Evolutionary conservation across 2,113 vertebrate species (phyloP).

Genomic region (Sciurus niger): DNA sequence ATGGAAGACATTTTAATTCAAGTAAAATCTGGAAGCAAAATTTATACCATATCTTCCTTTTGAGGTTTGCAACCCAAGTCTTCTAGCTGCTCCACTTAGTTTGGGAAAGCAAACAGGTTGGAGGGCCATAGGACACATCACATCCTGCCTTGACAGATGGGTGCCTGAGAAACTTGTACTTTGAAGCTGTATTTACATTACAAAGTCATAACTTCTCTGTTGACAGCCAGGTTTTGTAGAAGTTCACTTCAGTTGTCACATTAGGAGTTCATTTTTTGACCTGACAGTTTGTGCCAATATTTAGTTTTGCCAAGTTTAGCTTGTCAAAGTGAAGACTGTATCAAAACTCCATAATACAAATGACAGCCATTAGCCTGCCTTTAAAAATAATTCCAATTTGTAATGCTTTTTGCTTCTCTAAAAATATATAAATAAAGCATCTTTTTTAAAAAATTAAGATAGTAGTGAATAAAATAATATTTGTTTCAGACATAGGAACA

Average conservation of each 20-base stretch:
- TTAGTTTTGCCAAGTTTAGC: constrained; percentile 64
- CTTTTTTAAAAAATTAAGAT: not conserved
- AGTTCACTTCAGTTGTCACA: constrained; percentile 19
- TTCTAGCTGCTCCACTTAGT: not conserved
- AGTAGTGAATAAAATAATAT: not conserved
- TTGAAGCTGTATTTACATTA: constrained; percentile 29
- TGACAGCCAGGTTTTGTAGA: constrained; percentile 38
- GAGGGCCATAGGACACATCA: not conserved
- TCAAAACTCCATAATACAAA: not conserved
- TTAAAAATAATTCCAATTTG: not conserved
- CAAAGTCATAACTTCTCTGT: constrained; percentile 28
- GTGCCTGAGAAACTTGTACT: not conserved
- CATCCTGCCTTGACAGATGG: not conserved
- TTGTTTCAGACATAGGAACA: constrained; percentile 11
- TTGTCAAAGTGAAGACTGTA: constrained; percentile 28
- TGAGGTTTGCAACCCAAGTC: not conserved
- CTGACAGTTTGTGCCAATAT: constrained; percentile 19
- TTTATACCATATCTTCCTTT: not conserved
- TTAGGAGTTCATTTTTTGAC: constrained; percentile 52
- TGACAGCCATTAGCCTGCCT: not conserved
- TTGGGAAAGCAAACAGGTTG: not conserved
- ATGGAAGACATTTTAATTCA: not conserved
- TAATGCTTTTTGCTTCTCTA: constrained; percentile 16
- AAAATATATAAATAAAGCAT: not conserved
- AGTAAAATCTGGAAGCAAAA: not conserved